These are phyloP conservation scores for Drosophila asahinai DNA, from an alignment of 1,140 invertebrate species.

Conservation along the genomic window DNA sequence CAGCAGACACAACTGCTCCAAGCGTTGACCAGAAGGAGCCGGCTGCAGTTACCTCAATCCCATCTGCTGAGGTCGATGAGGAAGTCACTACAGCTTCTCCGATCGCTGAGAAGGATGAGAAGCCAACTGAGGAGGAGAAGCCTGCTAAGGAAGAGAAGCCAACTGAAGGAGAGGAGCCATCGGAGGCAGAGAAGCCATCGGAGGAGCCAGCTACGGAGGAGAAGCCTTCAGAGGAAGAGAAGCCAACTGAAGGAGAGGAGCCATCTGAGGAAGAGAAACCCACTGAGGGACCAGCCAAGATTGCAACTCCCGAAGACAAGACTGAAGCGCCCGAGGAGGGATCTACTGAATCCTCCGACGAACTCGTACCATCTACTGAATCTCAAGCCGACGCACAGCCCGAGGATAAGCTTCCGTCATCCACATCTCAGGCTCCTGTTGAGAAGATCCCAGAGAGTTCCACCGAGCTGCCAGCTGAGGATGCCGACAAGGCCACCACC, in stretches of 20 bases:
- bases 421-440: slow-evolving; percentile 19
- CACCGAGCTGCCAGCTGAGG: slow-evolving; percentile 30
- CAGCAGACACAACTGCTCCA: slow-evolving; percentile 20
- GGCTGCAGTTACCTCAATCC: slow-evolving; percentile 4
- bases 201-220: slow-evolving; percentile 5
- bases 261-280: slow-evolving; percentile 5
- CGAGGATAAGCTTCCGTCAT: slow-evolving; percentile 27
- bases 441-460: slow-evolving; percentile 26
- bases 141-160: slow-evolving; percentile 1
- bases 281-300: slow-evolving; percentile 13
- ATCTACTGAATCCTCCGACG: slow-evolving; percentile 34
- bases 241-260: slow-evolving; percentile 6
- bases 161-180: slow-evolving; percentile 4
- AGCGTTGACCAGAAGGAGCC: slow-evolving; percentile 26
- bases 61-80: slow-evolving; percentile 15
- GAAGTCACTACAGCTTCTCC: slow-evolving; percentile 23
- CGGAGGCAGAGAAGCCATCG: slow-evolving; percentile 5
- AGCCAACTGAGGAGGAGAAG: slow-evolving; percentile 21
- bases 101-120: slow-evolving; percentile 22
- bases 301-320: slow-evolving; percentile 18
- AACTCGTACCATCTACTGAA: slow-evolving; percentile 33
- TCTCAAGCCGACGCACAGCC: slow-evolving; percentile 1
- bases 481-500: slow-evolving; percentile 29
- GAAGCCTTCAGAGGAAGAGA: slow-evolving; percentile 1
- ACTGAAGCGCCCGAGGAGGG: slow-evolving; percentile 18